A percentile compares a stretch with the other conserved stretches of the same genome.
phyloP scores from a whole-genome alignment of 2,797 vertebrate species.

The Zalophus californianus region DNA sequence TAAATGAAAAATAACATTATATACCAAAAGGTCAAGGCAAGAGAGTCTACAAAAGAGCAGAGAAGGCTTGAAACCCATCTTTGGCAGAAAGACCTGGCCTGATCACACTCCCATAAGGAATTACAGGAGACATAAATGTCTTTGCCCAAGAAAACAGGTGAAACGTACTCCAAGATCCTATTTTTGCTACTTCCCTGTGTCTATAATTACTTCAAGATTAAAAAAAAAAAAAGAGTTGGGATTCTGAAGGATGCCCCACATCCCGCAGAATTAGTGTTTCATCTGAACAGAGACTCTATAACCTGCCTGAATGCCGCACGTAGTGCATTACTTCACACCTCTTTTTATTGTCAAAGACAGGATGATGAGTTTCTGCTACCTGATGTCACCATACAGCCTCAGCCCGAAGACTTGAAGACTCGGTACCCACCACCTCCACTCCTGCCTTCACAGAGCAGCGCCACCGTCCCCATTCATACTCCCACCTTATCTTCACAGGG shows the following conservation, averaged over 20 bases:
- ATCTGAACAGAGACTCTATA: not conserved
- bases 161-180: not conserved
- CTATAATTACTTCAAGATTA: not conserved
- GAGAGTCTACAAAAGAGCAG: not conserved
- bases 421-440: not conserved
- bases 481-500: not conserved
- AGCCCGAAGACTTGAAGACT: not conserved
- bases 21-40: not conserved
- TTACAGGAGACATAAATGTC: not conserved
- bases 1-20: not conserved
- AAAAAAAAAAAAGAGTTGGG: not conserved
- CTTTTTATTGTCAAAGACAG: not conserved
- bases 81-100: not conserved
- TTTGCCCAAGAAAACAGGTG: not conserved
- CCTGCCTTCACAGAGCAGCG: too few relatives aligned
- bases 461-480: not conserved
- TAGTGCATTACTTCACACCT: fast-evolving
- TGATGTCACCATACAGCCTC: not conserved
- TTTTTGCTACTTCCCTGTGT: not conserved
- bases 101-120: not conserved
- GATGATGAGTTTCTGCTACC: too few relatives aligned
- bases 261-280: not conserved
- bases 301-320: not conserved
- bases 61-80: not conserved
- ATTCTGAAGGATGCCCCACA: not conserved